A percentile compares a stretch with the other conserved stretches of the same genome.
Conservation (phyloP, 2,888 invertebrate species). For the Lepidochitona cinerea region DNA sequence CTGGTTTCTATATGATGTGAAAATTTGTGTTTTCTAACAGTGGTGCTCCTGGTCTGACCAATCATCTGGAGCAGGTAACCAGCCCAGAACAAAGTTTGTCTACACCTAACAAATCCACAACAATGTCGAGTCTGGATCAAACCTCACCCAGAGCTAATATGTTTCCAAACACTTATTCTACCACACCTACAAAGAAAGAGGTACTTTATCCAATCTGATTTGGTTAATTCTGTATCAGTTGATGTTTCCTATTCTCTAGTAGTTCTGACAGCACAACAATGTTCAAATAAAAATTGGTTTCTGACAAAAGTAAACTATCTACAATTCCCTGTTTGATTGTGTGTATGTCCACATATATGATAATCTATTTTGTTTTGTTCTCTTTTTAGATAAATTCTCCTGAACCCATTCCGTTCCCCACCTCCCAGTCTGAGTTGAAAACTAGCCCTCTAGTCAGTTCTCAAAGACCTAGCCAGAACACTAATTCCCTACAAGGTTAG, state of each 20-base stretch:
- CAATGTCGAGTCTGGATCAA: constrained; percentile 42
- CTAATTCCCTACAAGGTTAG: constrained; percentile 21
- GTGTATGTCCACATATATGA: no score
- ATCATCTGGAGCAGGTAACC: constrained; percentile 38
- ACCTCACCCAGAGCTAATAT: constrained; percentile 40
- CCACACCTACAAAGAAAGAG: constrained; percentile 58
- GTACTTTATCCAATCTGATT: constrained; percentile 9
- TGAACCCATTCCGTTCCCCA: constrained; percentile 58
- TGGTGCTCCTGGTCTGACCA: constrained; percentile 24
- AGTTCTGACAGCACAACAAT: background rate
- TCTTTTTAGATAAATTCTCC: constrained; percentile 48
- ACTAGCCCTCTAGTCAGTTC: constrained; percentile 46
- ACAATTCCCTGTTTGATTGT: no score
- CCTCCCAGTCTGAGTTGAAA: constrained; percentile 55
- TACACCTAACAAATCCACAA: constrained; percentile 42
- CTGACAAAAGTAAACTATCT: no score
- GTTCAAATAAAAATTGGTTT: no score
- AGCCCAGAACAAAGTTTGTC: constrained; percentile 42
- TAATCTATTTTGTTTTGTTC: no score
- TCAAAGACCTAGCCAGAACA: constrained; percentile 38
- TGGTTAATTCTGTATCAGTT: background rate
- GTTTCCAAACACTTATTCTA: constrained; percentile 53
- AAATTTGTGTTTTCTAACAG: no score
- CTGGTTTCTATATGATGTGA: no score
- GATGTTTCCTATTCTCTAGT: background rate